Conservation (phyloP, 1,140 invertebrate genomes). For the Pseudomyrmex sp. region DNA sequence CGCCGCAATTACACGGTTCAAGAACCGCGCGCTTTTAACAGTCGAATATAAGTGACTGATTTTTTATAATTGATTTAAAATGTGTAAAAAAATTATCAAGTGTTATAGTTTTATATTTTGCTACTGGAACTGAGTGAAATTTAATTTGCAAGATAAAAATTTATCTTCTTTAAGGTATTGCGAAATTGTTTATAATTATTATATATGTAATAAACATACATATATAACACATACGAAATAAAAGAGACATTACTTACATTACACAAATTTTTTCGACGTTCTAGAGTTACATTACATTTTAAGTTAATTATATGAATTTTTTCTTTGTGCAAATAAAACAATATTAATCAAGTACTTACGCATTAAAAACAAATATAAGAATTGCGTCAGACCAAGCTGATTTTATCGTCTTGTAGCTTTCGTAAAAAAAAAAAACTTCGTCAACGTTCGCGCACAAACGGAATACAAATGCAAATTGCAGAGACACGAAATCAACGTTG, state of each 20-base stretch:
- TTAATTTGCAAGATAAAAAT: not conserved
- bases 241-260: no score
- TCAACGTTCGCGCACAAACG: not conserved
- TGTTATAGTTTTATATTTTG: not conserved
- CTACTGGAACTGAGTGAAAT: not conserved
- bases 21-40: not conserved
- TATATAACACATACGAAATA: not conserved
- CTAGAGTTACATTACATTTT: no score
- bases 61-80: not conserved
- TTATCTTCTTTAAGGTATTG: not conserved
- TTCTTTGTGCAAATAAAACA: no score
- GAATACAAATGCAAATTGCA: constrained; percentile 15
- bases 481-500: not conserved
- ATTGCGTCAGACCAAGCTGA: not conserved
- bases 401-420: not conserved
- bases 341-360: no score
- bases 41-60: not conserved
- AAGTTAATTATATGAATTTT: no score
- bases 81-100: not conserved
- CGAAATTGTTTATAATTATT: not conserved
- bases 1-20: constrained; percentile 20
- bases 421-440: not conserved
- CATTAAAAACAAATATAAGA: no score
- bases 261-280: no score
- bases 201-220: not conserved